phyloP scores from a whole-genome alignment of 2,888 invertebrate species.

The Caenorhabditis sulstoni region DNA sequence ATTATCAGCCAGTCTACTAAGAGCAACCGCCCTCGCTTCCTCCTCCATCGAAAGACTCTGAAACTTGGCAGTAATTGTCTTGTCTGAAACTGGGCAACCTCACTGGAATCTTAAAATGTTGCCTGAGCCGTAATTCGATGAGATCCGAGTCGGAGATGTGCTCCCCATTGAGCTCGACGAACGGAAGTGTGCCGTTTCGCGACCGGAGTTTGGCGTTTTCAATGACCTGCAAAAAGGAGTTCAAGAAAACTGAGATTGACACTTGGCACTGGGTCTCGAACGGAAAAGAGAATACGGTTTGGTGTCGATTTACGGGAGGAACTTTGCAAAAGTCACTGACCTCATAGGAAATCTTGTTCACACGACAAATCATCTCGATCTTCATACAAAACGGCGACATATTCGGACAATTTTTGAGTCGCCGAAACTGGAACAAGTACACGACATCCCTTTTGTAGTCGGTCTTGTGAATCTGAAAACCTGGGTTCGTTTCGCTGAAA shows the following conservation, averaged over 20 bases:
- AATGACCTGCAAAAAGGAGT: too few relatives aligned
- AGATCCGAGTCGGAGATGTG: constrained; percentile 55
- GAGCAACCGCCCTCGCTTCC: constrained; percentile 38
- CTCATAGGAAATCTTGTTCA: constrained; percentile 75
- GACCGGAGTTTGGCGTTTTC: constrained; percentile 23
- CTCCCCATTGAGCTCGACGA: constrained; percentile 57
- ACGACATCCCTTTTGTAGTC: constrained; percentile 73
- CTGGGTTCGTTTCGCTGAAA: too few relatives aligned
- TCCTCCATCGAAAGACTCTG: constrained; percentile 22
- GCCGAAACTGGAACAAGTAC: constrained; percentile 75
- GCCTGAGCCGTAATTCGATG: constrained; percentile 44
- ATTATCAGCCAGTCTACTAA: constrained; percentile 43
- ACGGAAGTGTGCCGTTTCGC: constrained; percentile 48
- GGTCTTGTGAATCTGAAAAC: constrained; percentile 47
- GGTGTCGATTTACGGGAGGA: too few relatives aligned
- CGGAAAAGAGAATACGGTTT: too few relatives aligned
- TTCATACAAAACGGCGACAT: constrained; percentile 79
- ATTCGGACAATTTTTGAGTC: constrained; percentile 73
- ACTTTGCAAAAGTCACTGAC: too few relatives aligned
- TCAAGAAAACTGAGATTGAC: too few relatives aligned
- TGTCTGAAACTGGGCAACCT: too few relatives aligned
- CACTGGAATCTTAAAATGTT: constrained; percentile 52
- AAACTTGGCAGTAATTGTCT: too few relatives aligned
- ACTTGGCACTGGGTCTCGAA: too few relatives aligned
- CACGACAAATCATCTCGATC: constrained; percentile 75